Evolutionary conservation across 1,140 invertebrate species (phyloP), one percentile per base, ranked within the genome.

Genomic region (Capitella teleta): DNA sequence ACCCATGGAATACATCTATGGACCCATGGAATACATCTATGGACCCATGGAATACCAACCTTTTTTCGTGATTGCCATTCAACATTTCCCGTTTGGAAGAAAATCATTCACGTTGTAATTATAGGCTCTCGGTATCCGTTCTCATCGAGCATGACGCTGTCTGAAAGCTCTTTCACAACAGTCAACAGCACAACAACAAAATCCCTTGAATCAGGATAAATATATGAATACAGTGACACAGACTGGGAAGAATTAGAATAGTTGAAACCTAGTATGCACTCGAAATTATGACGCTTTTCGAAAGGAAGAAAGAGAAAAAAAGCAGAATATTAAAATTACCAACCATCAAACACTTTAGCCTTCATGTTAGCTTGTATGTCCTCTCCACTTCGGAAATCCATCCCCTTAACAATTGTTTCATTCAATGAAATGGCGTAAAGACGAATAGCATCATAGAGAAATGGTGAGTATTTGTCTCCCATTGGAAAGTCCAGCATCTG

Each of bases 401-500:
- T 80, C 0, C 80, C 82, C 58, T 84, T 82, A 0, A 78, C 77
- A 16, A 91, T 66, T 0, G 88, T 90, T 67, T 91, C 87, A 64
- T 90, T 91, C 34, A 92, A 58, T 1, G 86, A 86, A 78, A 89
- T 87, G 0, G 86, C 87, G 52, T 92, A 75, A 19, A 93, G 72
- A 55, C 86, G 82, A 8, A 92, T 85, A 0, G 87, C 86, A 58
- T 92, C 88, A 64, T 91, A 90, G 61, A 92, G 49, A 24, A 51
- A 51, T n/a, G 49, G 37, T 1, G 49, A 45, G 28, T 51, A 51
- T 26, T 51, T 51, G 49, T 51, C 49, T 23, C 49, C 49, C 10
- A 26, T n/a, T n/a, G 36, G 14, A 38, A 25, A 40, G n/a, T 24
- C 25, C 23, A 4, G 23, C 48, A 50, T 50, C n/a, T n/a, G n/a